These are phyloP conservation scores for Parambassis ranga DNA, from an alignment of 2,797 vertebrate species.

Conservation along the genomic window DNA sequence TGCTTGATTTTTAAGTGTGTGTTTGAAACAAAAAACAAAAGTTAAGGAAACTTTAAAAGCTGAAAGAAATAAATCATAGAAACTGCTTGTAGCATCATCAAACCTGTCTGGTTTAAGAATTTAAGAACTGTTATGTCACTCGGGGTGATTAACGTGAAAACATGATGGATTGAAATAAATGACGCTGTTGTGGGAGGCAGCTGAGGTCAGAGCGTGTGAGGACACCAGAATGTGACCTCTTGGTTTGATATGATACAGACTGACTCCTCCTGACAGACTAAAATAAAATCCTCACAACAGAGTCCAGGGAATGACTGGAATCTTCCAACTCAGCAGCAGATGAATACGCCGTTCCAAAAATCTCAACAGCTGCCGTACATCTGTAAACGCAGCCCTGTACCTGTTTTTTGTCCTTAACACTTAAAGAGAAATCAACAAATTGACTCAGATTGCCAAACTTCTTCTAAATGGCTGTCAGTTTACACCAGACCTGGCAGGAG, in stretches of 20 bases:
- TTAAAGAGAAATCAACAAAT: not conserved
- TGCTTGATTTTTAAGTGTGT: not conserved
- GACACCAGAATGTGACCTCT: not conserved
- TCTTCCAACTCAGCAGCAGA: slow-evolving; percentile 21
- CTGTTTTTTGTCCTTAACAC: slow-evolving; percentile 5
- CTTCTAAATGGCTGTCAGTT: slow-evolving; percentile 34
- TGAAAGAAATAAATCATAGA: too few relatives aligned
- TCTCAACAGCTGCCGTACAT: slow-evolving; percentile 49
- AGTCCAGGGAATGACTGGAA: slow-evolving; percentile 37
- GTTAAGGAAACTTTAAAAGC: not conserved
- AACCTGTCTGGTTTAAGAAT: too few relatives aligned
- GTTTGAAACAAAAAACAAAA: not conserved
- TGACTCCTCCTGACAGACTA: slow-evolving; percentile 2
- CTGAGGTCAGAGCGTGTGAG: not conserved
- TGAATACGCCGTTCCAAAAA: slow-evolving; percentile 21
- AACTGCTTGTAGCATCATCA: too few relatives aligned
- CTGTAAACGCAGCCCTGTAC: slow-evolving; percentile 22
- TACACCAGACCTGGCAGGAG: slow-evolving; percentile 52
- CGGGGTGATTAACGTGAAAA: too few relatives aligned
- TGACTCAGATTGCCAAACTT: not conserved
- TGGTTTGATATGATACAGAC: slow-evolving; percentile 21
- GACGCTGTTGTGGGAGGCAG: too few relatives aligned
- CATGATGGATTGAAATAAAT: not conserved
- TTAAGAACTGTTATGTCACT: too few relatives aligned
- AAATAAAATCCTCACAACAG: slow-evolving; percentile 38